Evolutionary conservation across 2,888 invertebrate species (phyloP).

Genomic region (Temnothorax ravouxi): DNA sequence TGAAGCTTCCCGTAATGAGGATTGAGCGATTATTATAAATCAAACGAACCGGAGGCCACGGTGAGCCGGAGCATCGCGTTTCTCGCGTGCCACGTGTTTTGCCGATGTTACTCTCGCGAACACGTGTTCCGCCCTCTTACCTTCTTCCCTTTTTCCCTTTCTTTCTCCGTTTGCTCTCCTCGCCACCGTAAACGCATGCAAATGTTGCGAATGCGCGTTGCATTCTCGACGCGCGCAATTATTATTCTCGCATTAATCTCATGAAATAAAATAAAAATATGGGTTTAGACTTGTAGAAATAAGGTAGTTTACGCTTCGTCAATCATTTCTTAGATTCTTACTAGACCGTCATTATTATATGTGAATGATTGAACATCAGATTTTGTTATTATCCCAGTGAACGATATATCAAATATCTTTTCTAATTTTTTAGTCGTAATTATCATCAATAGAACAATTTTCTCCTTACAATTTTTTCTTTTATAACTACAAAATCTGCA

Average conservation of each 20-base stretch:
- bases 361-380: neutral
- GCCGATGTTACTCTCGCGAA: conserved; percentile 83
- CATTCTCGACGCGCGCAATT: conserved; percentile 55
- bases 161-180: conserved; percentile 60
- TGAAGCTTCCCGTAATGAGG: conserved; percentile 79
- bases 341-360: neutral
- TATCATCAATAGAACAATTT: neutral
- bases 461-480: neutral
- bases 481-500: neutral
- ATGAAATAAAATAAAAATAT: neutral
- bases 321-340: neutral
- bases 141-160: conserved; percentile 40
- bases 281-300: neutral
- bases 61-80: conserved; percentile 75
- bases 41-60: conserved; percentile 73
- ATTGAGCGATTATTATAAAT: conserved; percentile 85
- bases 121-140: conserved; percentile 77
- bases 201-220: conserved; percentile 63
- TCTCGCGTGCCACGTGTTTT: conserved; percentile 84
- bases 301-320: neutral
- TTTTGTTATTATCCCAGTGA: too few relatives aligned
- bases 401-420: neutral
- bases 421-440: neutral
- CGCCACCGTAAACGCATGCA: conserved; percentile 60
- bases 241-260: conserved; percentile 26